These are phyloP conservation scores for Platichthys flesus DNA, from an alignment of 2,113 vertebrate species.

Conservation along the genomic window DNA sequence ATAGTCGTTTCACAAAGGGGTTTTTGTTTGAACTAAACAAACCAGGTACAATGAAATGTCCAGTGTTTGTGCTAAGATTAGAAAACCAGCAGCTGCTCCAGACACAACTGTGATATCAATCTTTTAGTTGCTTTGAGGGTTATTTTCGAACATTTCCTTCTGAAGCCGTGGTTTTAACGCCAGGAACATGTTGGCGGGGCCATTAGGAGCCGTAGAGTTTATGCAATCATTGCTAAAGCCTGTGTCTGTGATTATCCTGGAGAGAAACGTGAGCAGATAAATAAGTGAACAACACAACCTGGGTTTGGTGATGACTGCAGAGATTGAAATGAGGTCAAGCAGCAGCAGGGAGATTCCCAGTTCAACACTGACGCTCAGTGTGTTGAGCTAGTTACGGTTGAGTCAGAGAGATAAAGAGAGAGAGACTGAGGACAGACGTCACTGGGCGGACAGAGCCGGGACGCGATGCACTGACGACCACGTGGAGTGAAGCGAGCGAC, in stretches of 20 bases:
- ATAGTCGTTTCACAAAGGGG: too few relatives aligned
- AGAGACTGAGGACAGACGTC: conserved; percentile 31
- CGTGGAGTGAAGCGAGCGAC: conserved; percentile 27
- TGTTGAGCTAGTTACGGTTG: conserved; percentile 32
- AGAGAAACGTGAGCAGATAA: conserved; percentile 2
- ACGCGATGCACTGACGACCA: conserved; percentile 14
- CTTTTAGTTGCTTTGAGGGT: not conserved
- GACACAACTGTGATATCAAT: too few relatives aligned
- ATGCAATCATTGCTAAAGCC: conserved; percentile 48
- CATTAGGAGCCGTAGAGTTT: conserved; percentile 38
- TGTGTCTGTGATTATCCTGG: conserved; percentile 1
- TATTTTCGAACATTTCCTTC: not conserved
- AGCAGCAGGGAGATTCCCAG: conserved; percentile 38
- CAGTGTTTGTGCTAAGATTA: too few relatives aligned
- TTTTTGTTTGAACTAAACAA: too few relatives aligned
- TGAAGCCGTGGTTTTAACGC: not conserved
- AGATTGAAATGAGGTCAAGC: conserved; percentile 19
- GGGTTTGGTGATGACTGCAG: not conserved
- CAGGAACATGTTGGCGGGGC: not conserved
- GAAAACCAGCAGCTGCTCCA: not conserved
- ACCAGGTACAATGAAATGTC: too few relatives aligned
- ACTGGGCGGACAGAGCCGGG: conserved; percentile 21
- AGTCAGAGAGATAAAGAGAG: conserved; percentile 44
- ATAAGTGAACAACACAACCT: not conserved
- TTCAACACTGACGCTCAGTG: conserved; percentile 31